These are phyloP conservation scores for Lasioglossum zephyrum DNA, from an alignment of 2,888 invertebrate species.

Conservation along the genomic window DNA sequence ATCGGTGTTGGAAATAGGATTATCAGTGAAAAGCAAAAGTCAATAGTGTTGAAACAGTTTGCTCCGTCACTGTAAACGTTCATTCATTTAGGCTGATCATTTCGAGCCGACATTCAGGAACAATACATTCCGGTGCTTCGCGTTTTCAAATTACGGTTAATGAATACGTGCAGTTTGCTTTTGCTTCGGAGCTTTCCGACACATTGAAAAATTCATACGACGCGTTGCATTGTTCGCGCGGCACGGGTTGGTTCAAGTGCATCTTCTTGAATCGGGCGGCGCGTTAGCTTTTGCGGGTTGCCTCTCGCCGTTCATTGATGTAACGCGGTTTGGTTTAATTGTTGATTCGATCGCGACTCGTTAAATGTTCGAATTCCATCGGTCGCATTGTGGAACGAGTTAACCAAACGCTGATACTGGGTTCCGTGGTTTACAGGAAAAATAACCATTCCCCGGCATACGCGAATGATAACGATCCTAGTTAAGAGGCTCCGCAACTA, in stretches of 20 bases:
- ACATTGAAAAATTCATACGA: not conserved
- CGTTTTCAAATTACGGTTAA: not conserved
- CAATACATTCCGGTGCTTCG: not conserved
- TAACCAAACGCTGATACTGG: conserved; percentile 7
- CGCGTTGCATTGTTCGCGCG: not conserved
- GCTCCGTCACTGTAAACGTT: not conserved
- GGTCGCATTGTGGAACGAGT: not conserved
- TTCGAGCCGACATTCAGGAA: not conserved
- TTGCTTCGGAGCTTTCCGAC: not conserved
- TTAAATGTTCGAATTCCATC: conserved; percentile 13
- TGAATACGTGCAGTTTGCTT: not conserved
- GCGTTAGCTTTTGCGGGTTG: not conserved
- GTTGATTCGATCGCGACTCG: conserved; percentile 13
- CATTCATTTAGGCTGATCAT: not conserved
- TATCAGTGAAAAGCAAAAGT: not conserved
- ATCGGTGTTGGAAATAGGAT: not conserved
- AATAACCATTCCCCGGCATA: conserved; percentile 30
- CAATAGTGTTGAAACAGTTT: not conserved
- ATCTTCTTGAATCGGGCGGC: not conserved
- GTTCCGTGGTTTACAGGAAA: conserved; percentile 27
- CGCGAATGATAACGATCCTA: conserved; percentile 50
- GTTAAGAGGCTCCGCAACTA: conserved; percentile 55
- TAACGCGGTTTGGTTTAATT: not conserved
- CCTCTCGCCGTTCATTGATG: not conserved
- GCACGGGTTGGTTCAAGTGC: not conserved